Conservation (phyloP, 2,888 invertebrate species). For the Endotricha flammealis region DNA sequence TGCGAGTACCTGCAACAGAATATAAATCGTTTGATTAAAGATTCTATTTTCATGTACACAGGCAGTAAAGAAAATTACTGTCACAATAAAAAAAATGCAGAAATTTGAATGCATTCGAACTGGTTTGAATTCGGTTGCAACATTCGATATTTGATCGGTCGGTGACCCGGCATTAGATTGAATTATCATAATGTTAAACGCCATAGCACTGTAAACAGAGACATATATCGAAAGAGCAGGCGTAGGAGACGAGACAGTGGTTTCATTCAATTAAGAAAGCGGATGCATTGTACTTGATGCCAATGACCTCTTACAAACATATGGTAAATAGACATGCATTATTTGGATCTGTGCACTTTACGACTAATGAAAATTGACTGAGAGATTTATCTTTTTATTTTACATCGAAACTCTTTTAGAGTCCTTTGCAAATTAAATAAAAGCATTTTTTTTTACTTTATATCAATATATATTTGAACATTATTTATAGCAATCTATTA, state of each 20-base stretch:
- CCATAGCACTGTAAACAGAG: slow-evolving; percentile 7
- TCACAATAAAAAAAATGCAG: slow-evolving; percentile 18
- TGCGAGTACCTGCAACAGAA: slow-evolving; percentile 47
- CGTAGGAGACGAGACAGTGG: slow-evolving; percentile 26
- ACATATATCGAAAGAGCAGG: slow-evolving; percentile 7
- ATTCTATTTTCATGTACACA: slow-evolving; percentile 12
- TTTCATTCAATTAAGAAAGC: slow-evolving; percentile 61
- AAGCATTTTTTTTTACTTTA: too few relatives aligned
- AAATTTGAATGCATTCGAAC: slow-evolving; percentile 14
- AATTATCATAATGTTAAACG: slow-evolving; percentile 21
- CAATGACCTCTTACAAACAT: slow-evolving; percentile 39
- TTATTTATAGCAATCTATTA: too few relatives aligned
- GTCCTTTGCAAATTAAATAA: too few relatives aligned
- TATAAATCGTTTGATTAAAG: slow-evolving; percentile 19
- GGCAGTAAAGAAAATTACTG: slow-evolving; percentile 18
- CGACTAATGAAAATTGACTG: too few relatives aligned
- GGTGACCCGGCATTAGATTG: slow-evolving; percentile 24
- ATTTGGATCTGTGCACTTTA: too few relatives aligned
- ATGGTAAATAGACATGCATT: too few relatives aligned
- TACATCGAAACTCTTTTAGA: too few relatives aligned
- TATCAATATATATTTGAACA: too few relatives aligned
- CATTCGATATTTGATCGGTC: slow-evolving; percentile 23
- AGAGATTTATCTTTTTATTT: too few relatives aligned
- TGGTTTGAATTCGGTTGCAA: slow-evolving; percentile 8
- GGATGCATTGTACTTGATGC: slow-evolving; percentile 39